These are phyloP conservation scores for Odontomachus brunneus DNA, from an alignment of 1,140 invertebrate genomes.

Conservation along the genomic window DNA sequence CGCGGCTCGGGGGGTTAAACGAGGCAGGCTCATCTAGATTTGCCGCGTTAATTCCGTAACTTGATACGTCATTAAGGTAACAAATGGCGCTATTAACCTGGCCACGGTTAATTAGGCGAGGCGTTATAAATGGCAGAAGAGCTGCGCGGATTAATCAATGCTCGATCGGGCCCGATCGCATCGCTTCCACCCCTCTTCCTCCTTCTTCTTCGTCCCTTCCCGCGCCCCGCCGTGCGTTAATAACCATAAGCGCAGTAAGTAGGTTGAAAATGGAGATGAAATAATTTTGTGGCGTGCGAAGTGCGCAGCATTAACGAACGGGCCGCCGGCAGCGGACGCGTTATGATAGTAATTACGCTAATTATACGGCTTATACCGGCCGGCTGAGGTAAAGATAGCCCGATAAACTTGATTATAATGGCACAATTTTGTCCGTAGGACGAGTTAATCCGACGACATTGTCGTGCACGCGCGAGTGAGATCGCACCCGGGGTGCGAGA, in stretches of 20 bases:
- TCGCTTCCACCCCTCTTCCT: neutral
- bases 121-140: conserved; percentile 72
- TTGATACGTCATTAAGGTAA: conserved; percentile 79
- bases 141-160: conserved; percentile 72
- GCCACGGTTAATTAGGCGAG: conserved; percentile 76
- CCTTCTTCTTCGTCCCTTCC: neutral
- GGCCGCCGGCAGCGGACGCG: conserved; percentile 29
- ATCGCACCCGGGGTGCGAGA: neutral
- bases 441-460: conserved; percentile 45
- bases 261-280: conserved; percentile 67
- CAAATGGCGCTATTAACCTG: conserved; percentile 77
- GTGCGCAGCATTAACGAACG: conserved; percentile 56
- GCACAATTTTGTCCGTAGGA: conserved; percentile 14
- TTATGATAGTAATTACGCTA: conserved; percentile 69
- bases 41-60: conserved; percentile 76
- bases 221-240: conserved; percentile 46
- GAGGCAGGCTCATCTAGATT: conserved; percentile 55
- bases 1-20: conserved; percentile 40
- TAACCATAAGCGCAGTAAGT: conserved; percentile 69
- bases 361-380: neutral
- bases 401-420: conserved; percentile 59
- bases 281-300: conserved; percentile 44
- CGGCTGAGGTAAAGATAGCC: conserved; percentile 25
- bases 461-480: neutral
- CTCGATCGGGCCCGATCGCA: conserved; percentile 48